phyloP scores from a whole-genome alignment of 2,113 vertebrate species.

The Amblyopsis rosae region DNA sequence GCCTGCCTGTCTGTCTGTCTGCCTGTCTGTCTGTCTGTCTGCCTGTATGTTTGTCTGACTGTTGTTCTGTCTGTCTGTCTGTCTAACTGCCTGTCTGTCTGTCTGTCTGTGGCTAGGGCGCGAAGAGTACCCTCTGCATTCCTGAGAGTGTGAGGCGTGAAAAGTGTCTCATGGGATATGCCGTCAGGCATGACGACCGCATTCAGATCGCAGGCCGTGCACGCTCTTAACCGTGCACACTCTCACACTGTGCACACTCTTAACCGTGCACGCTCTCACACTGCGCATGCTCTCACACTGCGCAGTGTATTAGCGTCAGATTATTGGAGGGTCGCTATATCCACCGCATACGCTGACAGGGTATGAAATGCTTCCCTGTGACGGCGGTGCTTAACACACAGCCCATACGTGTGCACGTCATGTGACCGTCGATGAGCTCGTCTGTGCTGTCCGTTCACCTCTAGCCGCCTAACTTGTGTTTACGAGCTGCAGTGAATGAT shows the following conservation, averaged over 20 bases:
- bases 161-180: constrained; percentile 15
- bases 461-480: background rate
- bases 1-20: too few species aligned
- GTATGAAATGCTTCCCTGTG: constrained; percentile 32
- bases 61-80: too few species aligned
- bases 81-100: too few species aligned
- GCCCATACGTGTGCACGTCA: too few species aligned
- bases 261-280: too few species aligned
- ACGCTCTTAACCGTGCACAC: too few species aligned
- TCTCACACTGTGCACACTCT: too few species aligned
- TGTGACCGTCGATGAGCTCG: too few species aligned
- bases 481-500: constrained; percentile 2
- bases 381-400: too few species aligned
- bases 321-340: constrained; percentile 40
- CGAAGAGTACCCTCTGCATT: constrained; percentile 19
- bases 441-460: background rate
- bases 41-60: too few species aligned
- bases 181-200: constrained; percentile 23
- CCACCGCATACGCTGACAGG: constrained; percentile 15
- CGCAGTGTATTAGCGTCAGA: constrained; percentile 19
- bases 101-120: background rate
- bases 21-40: too few species aligned
- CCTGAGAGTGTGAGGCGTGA: constrained; percentile 2
- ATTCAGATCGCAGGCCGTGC: constrained; percentile 22
- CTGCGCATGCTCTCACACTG: background rate